phyloP scores from a whole-genome alignment of 2,113 vertebrate species.

The Paradoxurus hermaphroditus region DNA sequence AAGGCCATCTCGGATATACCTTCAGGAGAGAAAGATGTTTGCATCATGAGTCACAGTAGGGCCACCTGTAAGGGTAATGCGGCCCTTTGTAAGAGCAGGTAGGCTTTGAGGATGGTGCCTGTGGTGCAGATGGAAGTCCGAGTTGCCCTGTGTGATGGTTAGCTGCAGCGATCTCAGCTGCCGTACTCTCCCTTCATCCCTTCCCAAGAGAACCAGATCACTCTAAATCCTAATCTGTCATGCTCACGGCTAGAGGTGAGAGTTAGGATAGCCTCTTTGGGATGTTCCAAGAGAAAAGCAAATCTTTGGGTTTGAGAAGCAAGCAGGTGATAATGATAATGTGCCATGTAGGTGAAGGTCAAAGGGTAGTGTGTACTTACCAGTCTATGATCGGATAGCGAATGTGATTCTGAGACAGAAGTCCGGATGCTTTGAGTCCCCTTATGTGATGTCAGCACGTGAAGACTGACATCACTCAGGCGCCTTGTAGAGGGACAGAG shows the following conservation, averaged over 20 bases:
- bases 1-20: constrained; percentile 46
- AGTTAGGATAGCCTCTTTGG: background rate
- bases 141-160: background rate
- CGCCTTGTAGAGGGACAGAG: background rate
- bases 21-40: constrained; percentile 26
- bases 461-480: background rate
- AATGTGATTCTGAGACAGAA: background rate
- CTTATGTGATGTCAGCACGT: background rate
- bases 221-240: background rate
- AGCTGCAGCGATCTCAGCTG: background rate
- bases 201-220: background rate
- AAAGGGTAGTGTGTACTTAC: background rate
- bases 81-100: rapidly evolving
- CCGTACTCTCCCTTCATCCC: background rate
- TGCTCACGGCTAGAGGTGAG: background rate
- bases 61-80: rapidly evolving
- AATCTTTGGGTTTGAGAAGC: background rate
- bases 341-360: background rate
- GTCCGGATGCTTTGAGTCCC: background rate
- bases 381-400: background rate
- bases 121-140: background rate
- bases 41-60: rapidly evolving
- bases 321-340: background rate
- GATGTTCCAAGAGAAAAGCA: background rate
- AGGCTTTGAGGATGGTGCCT: background rate